Evolutionary conservation across 2,888 invertebrate species (phyloP).

Genomic region (Temnothorax unifasciatus): DNA sequence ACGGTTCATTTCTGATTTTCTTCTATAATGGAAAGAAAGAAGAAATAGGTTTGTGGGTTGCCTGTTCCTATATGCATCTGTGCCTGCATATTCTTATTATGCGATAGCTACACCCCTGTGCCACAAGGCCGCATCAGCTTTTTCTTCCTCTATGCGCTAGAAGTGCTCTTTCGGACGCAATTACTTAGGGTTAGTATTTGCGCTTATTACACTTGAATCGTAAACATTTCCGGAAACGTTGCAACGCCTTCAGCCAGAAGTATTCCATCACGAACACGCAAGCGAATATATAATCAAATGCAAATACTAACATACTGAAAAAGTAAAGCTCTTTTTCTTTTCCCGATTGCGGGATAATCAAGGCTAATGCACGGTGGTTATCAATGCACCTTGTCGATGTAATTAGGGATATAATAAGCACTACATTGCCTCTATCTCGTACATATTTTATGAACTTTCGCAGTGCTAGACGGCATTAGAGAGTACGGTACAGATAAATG

Average conservation of each 20-base stretch:
- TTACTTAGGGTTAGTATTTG: conserved; percentile 48
- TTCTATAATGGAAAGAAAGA: not conserved
- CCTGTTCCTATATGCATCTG: not conserved
- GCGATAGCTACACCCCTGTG: conserved; percentile 22
- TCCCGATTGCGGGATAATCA: not conserved
- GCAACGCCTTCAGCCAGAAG: conserved; percentile 5
- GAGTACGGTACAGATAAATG: not conserved
- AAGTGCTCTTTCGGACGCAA: conserved; percentile 28
- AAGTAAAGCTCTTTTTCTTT: not conserved
- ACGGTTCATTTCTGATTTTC: not conserved
- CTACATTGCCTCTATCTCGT: not conserved
- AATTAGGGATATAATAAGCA: conserved; percentile 31
- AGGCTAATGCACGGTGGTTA: not conserved
- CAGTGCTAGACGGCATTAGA: not conserved
- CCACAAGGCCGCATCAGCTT: conserved; percentile 1
- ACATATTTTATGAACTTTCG: conserved; percentile 24
- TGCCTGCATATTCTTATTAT: not conserved
- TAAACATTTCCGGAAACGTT: conserved; percentile 45
- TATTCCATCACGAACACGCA: not conserved
- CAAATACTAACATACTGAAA: not conserved
- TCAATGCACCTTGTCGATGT: not conserved
- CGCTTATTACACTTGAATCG: conserved; percentile 39
- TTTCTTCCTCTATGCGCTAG: not conserved
- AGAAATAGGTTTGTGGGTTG: conserved; percentile 22
- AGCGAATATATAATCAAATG: conserved; percentile 19